These are phyloP conservation scores for Clarias gariepinus DNA, from an alignment of 2,113 vertebrate species.

Conservation along the genomic window DNA sequence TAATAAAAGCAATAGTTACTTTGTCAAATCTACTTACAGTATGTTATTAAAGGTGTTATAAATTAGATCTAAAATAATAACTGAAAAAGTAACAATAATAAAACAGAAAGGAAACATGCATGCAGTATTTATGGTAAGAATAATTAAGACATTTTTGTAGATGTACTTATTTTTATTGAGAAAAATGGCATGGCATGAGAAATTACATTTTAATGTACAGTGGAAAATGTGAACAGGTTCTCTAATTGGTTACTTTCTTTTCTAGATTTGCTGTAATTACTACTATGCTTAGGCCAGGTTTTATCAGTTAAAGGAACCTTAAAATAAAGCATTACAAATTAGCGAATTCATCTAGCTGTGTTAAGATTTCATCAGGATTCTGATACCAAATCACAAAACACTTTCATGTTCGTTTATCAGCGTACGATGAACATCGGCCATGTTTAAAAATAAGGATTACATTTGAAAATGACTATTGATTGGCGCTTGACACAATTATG, in stretches of 20 bases:
- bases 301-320: neutral
- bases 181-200: neutral
- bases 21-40: neutral
- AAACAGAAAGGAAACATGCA: neutral
- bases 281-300: neutral
- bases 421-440: conserved; percentile 18
- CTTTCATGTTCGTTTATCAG: conserved; percentile 7
- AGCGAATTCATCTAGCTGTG: neutral
- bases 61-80: neutral
- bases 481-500: conserved; percentile 44
- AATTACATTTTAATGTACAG: neutral
- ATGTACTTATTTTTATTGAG: neutral
- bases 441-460: conserved; percentile 50
- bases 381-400: neutral
- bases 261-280: neutral
- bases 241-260: neutral
- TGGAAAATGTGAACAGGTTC: neutral
- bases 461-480: conserved; percentile 58
- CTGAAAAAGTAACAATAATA: neutral
- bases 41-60: neutral
- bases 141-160: neutral
- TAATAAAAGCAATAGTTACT: neutral
- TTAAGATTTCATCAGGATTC: neutral
- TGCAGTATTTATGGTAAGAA: too few species aligned
- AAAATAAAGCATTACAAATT: neutral